Conservation (phyloP, 2,113 vertebrate genomes). For the Poicephalus meyeri region DNA sequence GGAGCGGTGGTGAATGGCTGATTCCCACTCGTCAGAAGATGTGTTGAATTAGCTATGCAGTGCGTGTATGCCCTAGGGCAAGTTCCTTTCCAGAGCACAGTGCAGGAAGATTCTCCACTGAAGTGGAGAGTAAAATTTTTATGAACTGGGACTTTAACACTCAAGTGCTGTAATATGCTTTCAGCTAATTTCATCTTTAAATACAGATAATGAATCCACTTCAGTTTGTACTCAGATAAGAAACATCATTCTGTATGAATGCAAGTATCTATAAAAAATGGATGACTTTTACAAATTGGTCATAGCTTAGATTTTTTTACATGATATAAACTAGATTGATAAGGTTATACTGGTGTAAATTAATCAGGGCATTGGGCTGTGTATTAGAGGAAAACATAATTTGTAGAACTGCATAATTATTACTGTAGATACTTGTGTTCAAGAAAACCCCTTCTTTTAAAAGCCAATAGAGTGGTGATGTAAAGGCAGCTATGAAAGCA, state of each 20-base stretch:
- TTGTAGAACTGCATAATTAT: not conserved
- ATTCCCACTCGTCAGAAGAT: not conserved
- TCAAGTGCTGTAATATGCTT: slow-evolving; percentile 52
- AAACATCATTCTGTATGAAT: not conserved
- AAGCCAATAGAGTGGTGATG: not conserved
- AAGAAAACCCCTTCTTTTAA: not conserved
- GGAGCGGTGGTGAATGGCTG: not conserved
- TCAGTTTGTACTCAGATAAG: slow-evolving; percentile 16
- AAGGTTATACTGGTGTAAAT: not conserved
- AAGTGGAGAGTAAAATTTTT: slow-evolving; percentile 55
- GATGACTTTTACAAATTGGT: not conserved
- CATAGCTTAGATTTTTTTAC: not conserved
- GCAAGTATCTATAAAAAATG: not conserved
- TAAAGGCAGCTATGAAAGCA: not conserved
- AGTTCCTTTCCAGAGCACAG: slow-evolving; percentile 16
- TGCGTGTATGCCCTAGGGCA: not conserved
- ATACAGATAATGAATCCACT: slow-evolving; percentile 53
- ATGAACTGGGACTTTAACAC: slow-evolving; percentile 45
- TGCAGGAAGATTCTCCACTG: not conserved
- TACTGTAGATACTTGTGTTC: not conserved
- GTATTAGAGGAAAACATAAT: not conserved
- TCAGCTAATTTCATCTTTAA: slow-evolving; percentile 54
- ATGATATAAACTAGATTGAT: not conserved
- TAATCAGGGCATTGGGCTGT: not conserved
- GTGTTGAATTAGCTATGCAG: slow-evolving; percentile 16